Evolutionary conservation across 2,113 vertebrate genomes (phyloP).

Genomic region (Porphyrio hochstetteri): DNA sequence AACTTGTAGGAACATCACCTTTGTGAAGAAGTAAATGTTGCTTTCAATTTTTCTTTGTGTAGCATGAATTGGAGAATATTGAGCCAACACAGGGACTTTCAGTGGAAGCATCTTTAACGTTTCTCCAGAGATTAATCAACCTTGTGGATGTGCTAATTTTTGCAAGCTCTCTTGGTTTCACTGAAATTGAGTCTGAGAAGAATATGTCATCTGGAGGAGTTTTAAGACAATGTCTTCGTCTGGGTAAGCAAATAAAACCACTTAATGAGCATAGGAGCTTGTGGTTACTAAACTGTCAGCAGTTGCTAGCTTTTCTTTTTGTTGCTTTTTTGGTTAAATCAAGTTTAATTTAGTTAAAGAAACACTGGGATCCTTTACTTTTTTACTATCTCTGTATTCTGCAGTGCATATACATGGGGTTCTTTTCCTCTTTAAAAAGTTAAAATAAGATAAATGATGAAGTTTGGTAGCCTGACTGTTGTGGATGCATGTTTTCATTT

Average conservation of each 20-base stretch:
- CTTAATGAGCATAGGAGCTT: neutral
- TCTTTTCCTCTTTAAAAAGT: neutral
- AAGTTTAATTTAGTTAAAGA: neutral
- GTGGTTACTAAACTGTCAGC: neutral
- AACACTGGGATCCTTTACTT: neutral
- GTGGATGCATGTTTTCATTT: neutral
- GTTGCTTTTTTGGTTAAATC: neutral
- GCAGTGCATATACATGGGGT: neutral
- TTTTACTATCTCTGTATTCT: neutral
- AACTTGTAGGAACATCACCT: neutral
- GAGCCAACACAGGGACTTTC: constrained; percentile 93
- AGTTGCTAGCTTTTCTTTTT: neutral
- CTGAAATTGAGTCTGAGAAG: constrained; percentile 98
- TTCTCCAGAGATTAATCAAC: constrained; percentile 91
- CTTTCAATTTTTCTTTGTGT: constrained; percentile 24
- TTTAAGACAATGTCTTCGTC: constrained; percentile 92
- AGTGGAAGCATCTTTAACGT: constrained; percentile 90
- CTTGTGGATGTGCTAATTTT: constrained; percentile 97
- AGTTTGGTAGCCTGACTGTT: neutral
- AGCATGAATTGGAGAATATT: constrained; percentile 96
- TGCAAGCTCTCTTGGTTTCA: constrained; percentile 95
- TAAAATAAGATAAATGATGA: neutral
- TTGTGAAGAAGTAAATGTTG: constrained; percentile 10
- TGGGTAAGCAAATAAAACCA: constrained; percentile 79
- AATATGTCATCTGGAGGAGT: constrained; percentile 98